A percentile compares a stretch with the other conserved stretches of the same genome.
These are phyloP conservation scores for Alexandromys fortis DNA, from an alignment of 2,113 vertebrate genomes.

Conservation along the genomic window DNA sequence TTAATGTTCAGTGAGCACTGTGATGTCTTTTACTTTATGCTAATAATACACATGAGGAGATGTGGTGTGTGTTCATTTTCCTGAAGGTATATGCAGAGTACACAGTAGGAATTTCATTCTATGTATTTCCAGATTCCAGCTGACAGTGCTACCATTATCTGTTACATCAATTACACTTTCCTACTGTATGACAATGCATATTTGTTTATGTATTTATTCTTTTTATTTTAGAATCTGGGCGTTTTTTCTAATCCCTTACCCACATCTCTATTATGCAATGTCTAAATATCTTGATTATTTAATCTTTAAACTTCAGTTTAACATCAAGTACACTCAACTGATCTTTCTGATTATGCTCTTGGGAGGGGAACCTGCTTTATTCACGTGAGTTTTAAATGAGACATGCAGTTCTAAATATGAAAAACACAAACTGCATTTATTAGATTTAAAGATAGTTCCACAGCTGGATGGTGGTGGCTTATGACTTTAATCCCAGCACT, in stretches of 20 bases:
- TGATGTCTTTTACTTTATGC: background rate
- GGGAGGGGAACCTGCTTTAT: background rate
- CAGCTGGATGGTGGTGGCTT: background rate
- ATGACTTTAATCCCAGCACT: background rate
- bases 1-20: background rate
- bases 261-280: background rate
- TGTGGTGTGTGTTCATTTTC: background rate
- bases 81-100: background rate
- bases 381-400: background rate
- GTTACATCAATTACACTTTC: background rate
- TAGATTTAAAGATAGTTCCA: background rate
- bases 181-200: too few species aligned
- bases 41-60: background rate
- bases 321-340: background rate
- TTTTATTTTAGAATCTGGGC: background rate
- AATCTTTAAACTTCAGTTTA: background rate
- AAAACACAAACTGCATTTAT: too few species aligned
- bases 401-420: background rate
- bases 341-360: background rate
- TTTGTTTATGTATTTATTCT: background rate
- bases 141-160: background rate
- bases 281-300: background rate
- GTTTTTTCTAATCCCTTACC: too few species aligned
- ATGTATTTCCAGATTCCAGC: background rate
- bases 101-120: too few species aligned